These are phyloP conservation scores for Homarus gammarus DNA, from an alignment of 2,888 invertebrate genomes.

Conservation along the genomic window DNA sequence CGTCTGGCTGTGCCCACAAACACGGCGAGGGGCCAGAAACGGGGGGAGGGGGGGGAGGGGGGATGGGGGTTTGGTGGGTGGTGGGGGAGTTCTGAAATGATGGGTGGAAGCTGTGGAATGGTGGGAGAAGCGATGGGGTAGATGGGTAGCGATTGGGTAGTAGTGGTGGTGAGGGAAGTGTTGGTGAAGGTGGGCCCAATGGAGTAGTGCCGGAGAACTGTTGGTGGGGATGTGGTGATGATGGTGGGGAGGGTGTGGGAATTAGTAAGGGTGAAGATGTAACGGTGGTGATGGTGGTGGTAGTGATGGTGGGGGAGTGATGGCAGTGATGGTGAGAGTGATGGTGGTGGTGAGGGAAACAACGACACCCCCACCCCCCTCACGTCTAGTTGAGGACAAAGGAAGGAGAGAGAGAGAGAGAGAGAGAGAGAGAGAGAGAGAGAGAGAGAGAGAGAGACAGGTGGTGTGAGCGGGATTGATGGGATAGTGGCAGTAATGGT, in stretches of 20 bases:
- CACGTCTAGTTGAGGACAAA: too few relatives aligned
- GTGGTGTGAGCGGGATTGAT: too few relatives aligned
- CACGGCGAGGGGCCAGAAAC: neutral
- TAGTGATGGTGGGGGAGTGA: too few relatives aligned
- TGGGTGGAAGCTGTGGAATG: neutral
- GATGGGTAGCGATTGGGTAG: neutral
- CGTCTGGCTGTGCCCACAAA: conserved; percentile 3
- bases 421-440: too few relatives aligned
- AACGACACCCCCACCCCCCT: too few relatives aligned
- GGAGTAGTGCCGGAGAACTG: neutral
- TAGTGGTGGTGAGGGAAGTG: neutral
- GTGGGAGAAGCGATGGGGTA: neutral
- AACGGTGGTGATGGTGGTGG: too few relatives aligned
- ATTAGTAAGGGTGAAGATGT: neutral
- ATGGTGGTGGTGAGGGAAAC: too few relatives aligned
- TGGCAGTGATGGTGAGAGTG: too few relatives aligned
- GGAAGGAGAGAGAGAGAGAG: neutral
- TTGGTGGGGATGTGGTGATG: neutral
- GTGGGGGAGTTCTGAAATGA: neutral
- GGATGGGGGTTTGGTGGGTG: neutral
- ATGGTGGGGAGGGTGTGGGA: neutral
- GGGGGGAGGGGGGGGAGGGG: neutral
- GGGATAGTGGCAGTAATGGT: too few relatives aligned
- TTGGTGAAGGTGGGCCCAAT: neutral
- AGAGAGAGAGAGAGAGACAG: too few relatives aligned